Evolutionary conservation across 2,797 vertebrate genomes (phyloP), one percentile per base, ranked within the genome.

Genomic region (Bovichtus diacanthus): DNA sequence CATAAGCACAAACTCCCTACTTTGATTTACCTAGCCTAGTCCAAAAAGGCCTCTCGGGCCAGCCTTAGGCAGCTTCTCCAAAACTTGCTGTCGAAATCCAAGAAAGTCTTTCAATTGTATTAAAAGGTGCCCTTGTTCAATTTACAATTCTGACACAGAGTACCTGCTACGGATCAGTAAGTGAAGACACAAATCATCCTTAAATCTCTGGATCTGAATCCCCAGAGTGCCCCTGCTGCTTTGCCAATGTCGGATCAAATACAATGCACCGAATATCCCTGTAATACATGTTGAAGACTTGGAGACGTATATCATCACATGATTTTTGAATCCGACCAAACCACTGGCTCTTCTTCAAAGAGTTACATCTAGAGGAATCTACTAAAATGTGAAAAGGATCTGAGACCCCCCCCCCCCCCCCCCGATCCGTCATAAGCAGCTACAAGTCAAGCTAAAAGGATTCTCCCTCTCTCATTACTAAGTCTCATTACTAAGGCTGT

Each of bases 331-430:
- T 86, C 58, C 1, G 11, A 51, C 31, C 13, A 12, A 77, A 80
- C 56, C 83, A 80, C 56, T 83, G 81, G 76, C 78, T 81, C 53
- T 61, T 84, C 61, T 84, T 90, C 81, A 90, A 89, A 88, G 80
- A 68, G 44, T 63, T 39, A 23, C 51, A 63, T 64, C 66, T 56
- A 13, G 29, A 73, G 61, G 70, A 77, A 81, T 88, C 63, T 65
- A 55, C 31, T 75, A 62, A 73, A 74, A 68, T 64, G 44, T 50
- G 25, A 73, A 55, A 64, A 54, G 54, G 21, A 74, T 74, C 36
- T 61, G 34, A 71, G 18, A 47, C 11, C 10, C 19, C 41, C 16
- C 36, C 41, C 58, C 11, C 10, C 19, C 41, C 16, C 36, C 41
- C 58, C 50, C 72, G 56, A 81, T 78, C 58, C n/a, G 51, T 82